These are phyloP conservation scores for Polyploca ridens DNA, from an alignment of 2,888 invertebrate species.

Conservation along the genomic window DNA sequence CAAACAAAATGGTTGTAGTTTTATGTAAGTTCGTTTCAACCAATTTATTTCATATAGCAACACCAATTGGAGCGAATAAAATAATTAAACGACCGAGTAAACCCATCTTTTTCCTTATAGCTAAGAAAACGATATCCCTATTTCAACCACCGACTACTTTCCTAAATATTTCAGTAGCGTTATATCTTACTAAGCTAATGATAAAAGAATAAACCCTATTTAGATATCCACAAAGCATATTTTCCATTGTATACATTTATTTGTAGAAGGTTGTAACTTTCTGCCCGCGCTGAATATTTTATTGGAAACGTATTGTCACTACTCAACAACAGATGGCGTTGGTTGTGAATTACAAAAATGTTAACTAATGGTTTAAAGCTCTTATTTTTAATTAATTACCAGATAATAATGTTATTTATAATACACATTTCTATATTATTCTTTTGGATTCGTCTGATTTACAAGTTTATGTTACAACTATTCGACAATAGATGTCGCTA, in stretches of 20 bases:
- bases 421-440: neutral
- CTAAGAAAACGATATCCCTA: constrained; percentile 53
- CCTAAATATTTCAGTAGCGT: constrained; percentile 68
- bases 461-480: constrained; percentile 18
- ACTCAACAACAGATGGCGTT: constrained; percentile 47
- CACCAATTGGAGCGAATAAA: constrained; percentile 22
- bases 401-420: neutral
- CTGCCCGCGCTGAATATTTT: constrained; percentile 66
- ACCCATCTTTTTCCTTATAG: constrained; percentile 33
- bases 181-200: constrained; percentile 50
- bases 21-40: neutral
- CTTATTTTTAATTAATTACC: no score
- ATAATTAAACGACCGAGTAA: constrained; percentile 43
- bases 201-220: constrained; percentile 45
- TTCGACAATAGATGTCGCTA: constrained; percentile 25
- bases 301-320: constrained; percentile 42
- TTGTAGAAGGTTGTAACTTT: constrained; percentile 70
- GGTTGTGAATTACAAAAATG: neutral
- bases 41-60: constrained; percentile 1
- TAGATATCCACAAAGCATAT: constrained; percentile 29
- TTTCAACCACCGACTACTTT: constrained; percentile 56
- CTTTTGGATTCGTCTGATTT: neutral
- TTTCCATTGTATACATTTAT: constrained; percentile 43
- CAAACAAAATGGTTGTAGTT: neutral
- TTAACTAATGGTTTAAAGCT: neutral